These are phyloP conservation scores for Callinectes sapidus DNA, from an alignment of 2,888 invertebrate genomes.

Conservation along the genomic window DNA sequence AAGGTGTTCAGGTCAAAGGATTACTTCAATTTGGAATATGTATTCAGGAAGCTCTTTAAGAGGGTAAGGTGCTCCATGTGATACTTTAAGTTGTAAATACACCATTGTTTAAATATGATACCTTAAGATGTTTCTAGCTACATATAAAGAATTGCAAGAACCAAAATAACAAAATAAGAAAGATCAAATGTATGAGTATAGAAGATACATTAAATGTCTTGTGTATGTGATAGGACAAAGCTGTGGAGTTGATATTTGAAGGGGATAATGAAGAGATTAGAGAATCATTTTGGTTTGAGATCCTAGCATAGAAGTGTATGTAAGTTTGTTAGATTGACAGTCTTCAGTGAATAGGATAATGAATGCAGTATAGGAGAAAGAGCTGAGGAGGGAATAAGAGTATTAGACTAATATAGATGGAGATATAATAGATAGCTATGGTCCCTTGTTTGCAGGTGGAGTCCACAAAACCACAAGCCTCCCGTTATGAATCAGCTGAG, in stretches of 20 bases:
- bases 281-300: too few relatives aligned
- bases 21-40: constrained; percentile 95
- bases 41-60: constrained; percentile 95
- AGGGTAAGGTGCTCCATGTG: constrained; percentile 78
- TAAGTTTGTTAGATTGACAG: too few relatives aligned
- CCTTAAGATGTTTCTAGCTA: neutral
- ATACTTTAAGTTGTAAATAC: neutral
- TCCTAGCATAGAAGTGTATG: too few relatives aligned
- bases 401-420: neutral
- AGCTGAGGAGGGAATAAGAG: too few relatives aligned
- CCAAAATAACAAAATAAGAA: too few relatives aligned
- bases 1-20: constrained; percentile 99
- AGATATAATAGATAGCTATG: neutral
- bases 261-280: too few relatives aligned
- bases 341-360: too few relatives aligned
- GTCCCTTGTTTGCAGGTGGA: constrained; percentile 81
- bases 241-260: too few relatives aligned
- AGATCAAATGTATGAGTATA: too few relatives aligned
- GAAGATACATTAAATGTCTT: too few relatives aligned
- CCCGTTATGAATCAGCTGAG: constrained; percentile 98
- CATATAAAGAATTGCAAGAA: neutral
- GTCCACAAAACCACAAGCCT: constrained; percentile 99
- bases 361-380: too few relatives aligned
- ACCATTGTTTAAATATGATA: neutral
- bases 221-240: too few relatives aligned